phyloP scores from a whole-genome alignment of 2,113 vertebrate species.

The Platycercus adscitus region DNA sequence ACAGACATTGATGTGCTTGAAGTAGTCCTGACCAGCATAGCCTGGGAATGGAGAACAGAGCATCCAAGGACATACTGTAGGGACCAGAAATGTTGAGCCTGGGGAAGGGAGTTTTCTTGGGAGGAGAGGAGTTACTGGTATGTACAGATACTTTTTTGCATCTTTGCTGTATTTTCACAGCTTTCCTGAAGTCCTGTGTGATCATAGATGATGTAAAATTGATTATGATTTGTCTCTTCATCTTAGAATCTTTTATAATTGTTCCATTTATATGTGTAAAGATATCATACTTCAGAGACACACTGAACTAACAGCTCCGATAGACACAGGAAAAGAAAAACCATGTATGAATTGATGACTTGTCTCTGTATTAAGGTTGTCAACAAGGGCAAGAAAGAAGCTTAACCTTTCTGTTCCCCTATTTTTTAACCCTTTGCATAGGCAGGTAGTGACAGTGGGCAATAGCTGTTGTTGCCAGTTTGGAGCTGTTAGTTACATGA shows the following conservation, averaged over 20 bases:
- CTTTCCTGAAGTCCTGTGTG: neutral
- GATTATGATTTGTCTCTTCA: neutral
- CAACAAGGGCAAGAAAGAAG: neutral
- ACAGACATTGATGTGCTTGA: neutral
- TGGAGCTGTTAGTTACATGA: neutral
- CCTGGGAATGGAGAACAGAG: neutral
- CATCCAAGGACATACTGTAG: neutral
- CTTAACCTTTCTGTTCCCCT: neutral
- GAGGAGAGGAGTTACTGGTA: neutral
- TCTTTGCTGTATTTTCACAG: neutral
- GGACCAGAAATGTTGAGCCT: neutral
- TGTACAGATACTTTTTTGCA: neutral
- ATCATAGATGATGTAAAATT: neutral
- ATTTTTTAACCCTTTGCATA: neutral
- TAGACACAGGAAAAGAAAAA: neutral
- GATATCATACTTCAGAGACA: neutral
- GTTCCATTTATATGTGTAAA: neutral
- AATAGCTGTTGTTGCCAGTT: neutral
- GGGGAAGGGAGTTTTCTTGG: accelerated
- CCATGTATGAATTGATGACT: neutral
- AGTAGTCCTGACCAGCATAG: neutral
- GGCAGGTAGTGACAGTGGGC: neutral
- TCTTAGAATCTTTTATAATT: neutral
- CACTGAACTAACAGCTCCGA: neutral
- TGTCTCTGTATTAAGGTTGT: neutral